Evolutionary conservation across 2,113 vertebrate species (phyloP).

Genomic region (Eonycteris spelaea): DNA sequence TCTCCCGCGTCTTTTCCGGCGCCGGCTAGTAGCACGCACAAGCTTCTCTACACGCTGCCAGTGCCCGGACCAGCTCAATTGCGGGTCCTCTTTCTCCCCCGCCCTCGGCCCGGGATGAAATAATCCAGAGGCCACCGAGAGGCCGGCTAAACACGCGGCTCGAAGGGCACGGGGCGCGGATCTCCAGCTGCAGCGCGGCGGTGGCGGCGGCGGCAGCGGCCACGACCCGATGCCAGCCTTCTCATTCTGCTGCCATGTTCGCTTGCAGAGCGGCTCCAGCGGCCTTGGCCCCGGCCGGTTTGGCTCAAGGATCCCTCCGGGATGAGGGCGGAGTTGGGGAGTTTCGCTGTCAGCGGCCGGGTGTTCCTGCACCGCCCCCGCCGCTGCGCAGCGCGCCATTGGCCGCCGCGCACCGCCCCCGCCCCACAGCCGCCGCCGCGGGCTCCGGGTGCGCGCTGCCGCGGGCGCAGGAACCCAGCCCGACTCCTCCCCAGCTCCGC

Average conservation of each 20-base stretch:
- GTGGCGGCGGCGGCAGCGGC: constrained; percentile 80
- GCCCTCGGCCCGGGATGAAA: neutral
- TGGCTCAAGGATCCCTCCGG: constrained; percentile 41
- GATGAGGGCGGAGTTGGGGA: constrained; percentile 70
- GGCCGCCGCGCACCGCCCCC: constrained; percentile 45
- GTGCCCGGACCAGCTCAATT: neutral
- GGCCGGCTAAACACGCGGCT: constrained; percentile 35
- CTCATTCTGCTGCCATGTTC: constrained; percentile 76
- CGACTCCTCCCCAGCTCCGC: constrained; percentile 47
- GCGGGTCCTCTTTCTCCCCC: neutral
- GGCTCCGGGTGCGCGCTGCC: neutral
- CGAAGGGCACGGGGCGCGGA: constrained; percentile 61
- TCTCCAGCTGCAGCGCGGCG: constrained; percentile 77
- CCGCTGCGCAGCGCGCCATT: constrained; percentile 64
- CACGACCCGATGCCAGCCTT: constrained; percentile 62
- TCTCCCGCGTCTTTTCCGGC: neutral
- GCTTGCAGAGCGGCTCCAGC: constrained; percentile 14
- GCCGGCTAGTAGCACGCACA: neutral
- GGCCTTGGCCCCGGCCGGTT: constrained; percentile 43
- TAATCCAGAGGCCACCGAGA: constrained; percentile 54
- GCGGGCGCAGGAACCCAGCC: neutral
- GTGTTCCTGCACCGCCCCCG: constrained; percentile 77
- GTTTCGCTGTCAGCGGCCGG: constrained; percentile 76
- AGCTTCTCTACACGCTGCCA: neutral
- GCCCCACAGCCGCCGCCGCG: neutral